Percentiles rank a stretch among this genome's conserved stretches.
These are phyloP conservation scores for Anthoscopus minutus DNA, from an alignment of 2,113 vertebrate genomes.

Conservation along the genomic window DNA sequence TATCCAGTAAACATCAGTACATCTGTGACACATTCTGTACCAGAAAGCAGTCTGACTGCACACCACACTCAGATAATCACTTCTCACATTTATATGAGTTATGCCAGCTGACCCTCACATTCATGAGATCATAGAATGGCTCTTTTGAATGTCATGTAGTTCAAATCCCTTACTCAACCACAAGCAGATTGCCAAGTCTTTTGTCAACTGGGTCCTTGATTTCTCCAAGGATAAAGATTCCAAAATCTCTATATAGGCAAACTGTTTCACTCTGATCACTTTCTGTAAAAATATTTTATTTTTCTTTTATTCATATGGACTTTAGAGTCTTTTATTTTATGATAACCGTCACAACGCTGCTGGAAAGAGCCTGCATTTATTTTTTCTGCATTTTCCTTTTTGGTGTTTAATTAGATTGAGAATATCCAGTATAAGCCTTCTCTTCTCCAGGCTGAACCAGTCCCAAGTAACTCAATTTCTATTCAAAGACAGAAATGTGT, in stretches of 20 bases:
- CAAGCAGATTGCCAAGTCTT: neutral
- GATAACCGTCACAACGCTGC: fast-evolving
- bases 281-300: neutral
- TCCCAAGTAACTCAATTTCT: neutral
- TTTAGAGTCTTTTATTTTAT: neutral
- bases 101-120: neutral
- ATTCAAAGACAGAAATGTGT: neutral
- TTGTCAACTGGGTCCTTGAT: neutral
- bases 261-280: neutral
- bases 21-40: neutral
- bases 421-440: neutral
- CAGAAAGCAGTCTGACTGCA: neutral
- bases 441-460: neutral
- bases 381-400: neutral
- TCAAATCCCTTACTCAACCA: neutral
- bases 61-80: neutral
- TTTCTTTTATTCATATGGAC: neutral
- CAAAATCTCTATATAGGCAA: neutral
- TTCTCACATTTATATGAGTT: neutral
- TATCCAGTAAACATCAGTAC: neutral
- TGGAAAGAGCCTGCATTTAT: neutral
- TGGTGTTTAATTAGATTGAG: neutral
- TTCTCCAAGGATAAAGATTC: neutral
- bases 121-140: neutral
- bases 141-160: neutral